Evolutionary conservation across 2,888 invertebrate species (phyloP).

Genomic region (Nesidiocoris tenuis): DNA sequence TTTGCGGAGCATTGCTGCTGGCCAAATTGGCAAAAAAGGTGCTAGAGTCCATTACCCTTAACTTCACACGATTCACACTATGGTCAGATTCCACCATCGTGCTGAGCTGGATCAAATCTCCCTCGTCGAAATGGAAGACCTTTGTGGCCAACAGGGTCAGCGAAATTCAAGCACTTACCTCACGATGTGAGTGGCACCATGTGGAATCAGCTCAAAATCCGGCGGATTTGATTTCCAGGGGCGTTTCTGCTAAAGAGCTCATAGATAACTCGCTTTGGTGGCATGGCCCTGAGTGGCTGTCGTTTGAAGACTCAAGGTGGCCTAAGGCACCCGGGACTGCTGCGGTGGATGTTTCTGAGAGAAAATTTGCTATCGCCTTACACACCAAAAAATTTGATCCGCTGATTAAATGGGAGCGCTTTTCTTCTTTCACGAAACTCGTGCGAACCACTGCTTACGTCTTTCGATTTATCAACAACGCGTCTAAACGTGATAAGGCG

Average conservation of each 20-base stretch:
- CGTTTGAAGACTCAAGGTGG: not conserved
- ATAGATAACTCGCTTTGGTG: constrained; percentile 10
- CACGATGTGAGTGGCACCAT: constrained; percentile 2
- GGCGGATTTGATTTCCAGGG: constrained; percentile 13
- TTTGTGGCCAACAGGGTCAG: constrained; percentile 33
- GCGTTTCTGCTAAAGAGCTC: not conserved
- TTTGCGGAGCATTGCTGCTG: constrained; percentile 9
- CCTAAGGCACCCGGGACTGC: not conserved
- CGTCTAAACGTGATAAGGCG: too few relatives aligned
- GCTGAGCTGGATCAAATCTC: not conserved
- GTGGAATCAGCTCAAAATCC: constrained; percentile 13
- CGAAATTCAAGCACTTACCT: constrained; percentile 15
- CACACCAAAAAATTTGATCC: too few relatives aligned
- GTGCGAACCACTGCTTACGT: not conserved
- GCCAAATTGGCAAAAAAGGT: not conserved
- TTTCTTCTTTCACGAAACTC: not conserved
- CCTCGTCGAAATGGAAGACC: constrained; percentile 5
- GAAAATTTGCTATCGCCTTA: not conserved
- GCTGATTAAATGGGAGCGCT: not conserved
- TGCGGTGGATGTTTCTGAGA: not conserved
- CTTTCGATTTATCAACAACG: not conserved
- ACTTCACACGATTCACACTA: not conserved
- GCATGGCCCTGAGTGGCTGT: constrained; percentile 26
- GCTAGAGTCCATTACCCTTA: not conserved
- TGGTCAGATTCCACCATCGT: constrained; percentile 4